Base-by-base conservation (phyloP, 2,888 invertebrate genomes). In the Calliopum simillimum region DNA sequence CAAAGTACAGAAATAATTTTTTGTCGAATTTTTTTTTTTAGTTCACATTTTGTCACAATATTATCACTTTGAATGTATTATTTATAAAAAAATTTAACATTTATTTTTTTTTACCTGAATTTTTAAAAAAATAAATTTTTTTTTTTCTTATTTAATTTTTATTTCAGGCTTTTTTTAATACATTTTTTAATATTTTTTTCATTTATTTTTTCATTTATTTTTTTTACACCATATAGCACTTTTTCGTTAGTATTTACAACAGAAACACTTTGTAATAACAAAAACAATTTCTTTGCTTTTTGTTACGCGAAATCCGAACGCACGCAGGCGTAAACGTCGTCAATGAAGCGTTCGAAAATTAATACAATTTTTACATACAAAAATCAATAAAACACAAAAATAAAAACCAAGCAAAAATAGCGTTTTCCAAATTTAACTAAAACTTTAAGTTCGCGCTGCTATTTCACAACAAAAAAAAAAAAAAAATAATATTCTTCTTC, bases 371-470 rank as follows among this genome's bases (percentile, higher is more conserved):
- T 2, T 33, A 4, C 16, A 21, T n/a, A n/a, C n/a, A n/a, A n/a
- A n/a, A n/a, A n/a, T n/a, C n/a, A n/a, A n/a, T n/a, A n/a, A 64
- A 53, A 64, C 47, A 43, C 21, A 41, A 63, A 63, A 8, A 25
- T 6, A 63, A 47, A 63, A 63, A 23, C 5, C 14, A 21, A 33
- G 16, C 12, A 55, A 33, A 46, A 23, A 44, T 19, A 12, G 19
- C 19, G 46, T 43, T 43, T 14, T 13, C 46, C 19, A 33, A 33
- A 33, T 33, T 33, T 23, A 53, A 12, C 53, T 53, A n/a, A n/a
- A n/a, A n/a, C n/a, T n/a, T n/a, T 23, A 21, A 64, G 64, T 64
- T 64, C 51, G 64, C 64, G 51, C 53, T 49, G 51, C 64, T 33
- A 41, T 33, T 33, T 33, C n/a, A n/a, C n/a, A 33, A 33, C 8